Evolutionary conservation across 1,140 invertebrate species (phyloP), one percentile per base, ranked within the genome.

Genomic region (Solenopsis fugax): DNA sequence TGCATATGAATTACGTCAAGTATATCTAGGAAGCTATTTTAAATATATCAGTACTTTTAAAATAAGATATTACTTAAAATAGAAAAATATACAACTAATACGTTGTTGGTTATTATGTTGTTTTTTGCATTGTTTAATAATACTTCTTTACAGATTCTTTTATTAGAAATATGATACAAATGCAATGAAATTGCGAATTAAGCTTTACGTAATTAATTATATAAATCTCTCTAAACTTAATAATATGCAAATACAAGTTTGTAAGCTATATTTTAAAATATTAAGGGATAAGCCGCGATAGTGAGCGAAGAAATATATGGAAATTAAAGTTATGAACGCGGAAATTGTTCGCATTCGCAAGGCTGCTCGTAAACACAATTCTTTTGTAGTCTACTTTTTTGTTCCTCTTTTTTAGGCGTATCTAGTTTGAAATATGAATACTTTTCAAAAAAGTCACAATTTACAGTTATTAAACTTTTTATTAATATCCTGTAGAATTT

Each of bases 351-450:
- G 75, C 41, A 82, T 87, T 88, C 67, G 87, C 52, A 78, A 64
- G 72, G 60, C 52, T 76, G 54, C 88, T 85, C 92, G 86, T 94
- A 94, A 94, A 94, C 93, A 92, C 67, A 85, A 86, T 89, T 85
- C 85, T 86, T 88, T 90, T 87, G 89, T 90, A 85, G 52, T 45
- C 60, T 18, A 77, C 71, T 89, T 87, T 90, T 94, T 93, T 87
- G 89, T 90, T 88, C 80, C 72, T 88, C 62, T 89, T 87, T 91
- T 90, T 86, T 81, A 67, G 88, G 88, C 82, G 86, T 92, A 92
- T 92, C 65, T 92, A 73, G 65, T 87, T 75, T 69, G 60, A 73
- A 64, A 56, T 37, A 54, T 9, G 52, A 73, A 41, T 58, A 52
- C 29, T 75, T 37, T 13, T 12, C n/a, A 16, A 52, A 72, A 48